Base-by-base conservation (phyloP, 2,797 vertebrate genomes). In the Gouania willdenowi region DNA sequence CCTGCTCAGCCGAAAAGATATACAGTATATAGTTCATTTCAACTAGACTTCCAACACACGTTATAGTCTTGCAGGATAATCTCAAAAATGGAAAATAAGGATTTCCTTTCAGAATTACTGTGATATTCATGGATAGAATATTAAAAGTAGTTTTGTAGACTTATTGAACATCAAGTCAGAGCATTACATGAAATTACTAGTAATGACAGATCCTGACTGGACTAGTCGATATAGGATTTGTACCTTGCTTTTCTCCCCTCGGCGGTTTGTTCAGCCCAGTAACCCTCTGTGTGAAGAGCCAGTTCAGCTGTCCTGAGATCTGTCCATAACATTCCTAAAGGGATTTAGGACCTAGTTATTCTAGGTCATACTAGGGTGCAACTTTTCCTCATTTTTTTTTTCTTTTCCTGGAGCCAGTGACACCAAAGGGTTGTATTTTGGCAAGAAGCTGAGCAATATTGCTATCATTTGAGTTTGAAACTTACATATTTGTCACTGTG, bases 291-390 rank as follows among this genome's bases (percentile, higher is more conserved):
- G 39, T 8, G 11, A 32, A 29, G 30, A 4, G 5, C 46, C 32
- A 42, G 23, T 43, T 39, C 49, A 24, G 60, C 28, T 19, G 19
- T n/a, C 21, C 15, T 15, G 21, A 51, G 11, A 39, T 23, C 37
- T 60, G 57, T 51, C 45, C 13, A 34, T 47, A 37, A 50, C 51
- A 57, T 60, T 58, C 52, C 18, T 19, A 51, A 41, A 53, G 24
- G 46, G 47, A 55, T 55, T 61, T 18, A 1, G 19, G 54, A 35
- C 46, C 41, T 30, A 50, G 32, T 28, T 41, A 46, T 49, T 41
- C 34, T 60, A 47, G 58, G 66, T 67, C 72, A 65, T 22, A 36
- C 53, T 43, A 62, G 31, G 60, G 38, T 28, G 17, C 42, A 47
- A 45, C 40, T 41, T 35, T 40, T n/a, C n/a, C n/a, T n/a, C n/a